Evolutionary conservation across 2,888 invertebrate genomes (phyloP).

Genomic region (Amphimallon solstitiale): DNA sequence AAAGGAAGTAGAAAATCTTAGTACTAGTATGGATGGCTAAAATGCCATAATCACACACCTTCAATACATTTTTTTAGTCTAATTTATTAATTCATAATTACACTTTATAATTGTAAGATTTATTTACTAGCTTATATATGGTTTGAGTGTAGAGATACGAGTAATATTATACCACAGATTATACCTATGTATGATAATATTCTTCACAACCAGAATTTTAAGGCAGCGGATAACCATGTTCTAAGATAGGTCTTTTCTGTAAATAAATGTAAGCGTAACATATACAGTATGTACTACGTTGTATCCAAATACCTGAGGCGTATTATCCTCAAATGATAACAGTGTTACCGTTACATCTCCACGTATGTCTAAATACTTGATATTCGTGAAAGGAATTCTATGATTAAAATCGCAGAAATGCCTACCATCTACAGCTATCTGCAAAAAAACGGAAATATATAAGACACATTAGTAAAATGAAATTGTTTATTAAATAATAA

Average conservation of each 20-base stretch:
- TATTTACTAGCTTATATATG: too few species aligned
- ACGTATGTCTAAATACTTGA: constrained; percentile 14
- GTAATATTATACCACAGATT: too few species aligned
- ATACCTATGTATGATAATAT: too few species aligned
- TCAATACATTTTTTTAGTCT: too few species aligned
- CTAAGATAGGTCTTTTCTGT: constrained; percentile 10
- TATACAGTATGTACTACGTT: background rate
- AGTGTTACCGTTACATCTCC: constrained; percentile 21
- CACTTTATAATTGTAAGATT: too few species aligned
- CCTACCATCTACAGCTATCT: constrained; percentile 12
- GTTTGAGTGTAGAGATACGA: too few species aligned
- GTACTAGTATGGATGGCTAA: too few species aligned
- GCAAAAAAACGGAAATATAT: background rate
- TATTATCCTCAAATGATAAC: constrained; percentile 26
- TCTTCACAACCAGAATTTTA: too few species aligned
- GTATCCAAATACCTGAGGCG: constrained; percentile 18
- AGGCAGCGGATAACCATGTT: background rate
- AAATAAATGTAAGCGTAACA: background rate
- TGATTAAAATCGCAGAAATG: constrained; percentile 31
- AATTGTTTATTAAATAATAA: too few species aligned
- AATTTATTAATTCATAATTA: too few species aligned
- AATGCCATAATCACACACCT: too few species aligned
- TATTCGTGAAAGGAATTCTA: constrained; percentile 18
- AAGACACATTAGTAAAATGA: background rate
- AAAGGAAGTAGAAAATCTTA: too few species aligned